Conservation (phyloP, 2,888 invertebrate genomes). For the Idaea aversata region DNA sequence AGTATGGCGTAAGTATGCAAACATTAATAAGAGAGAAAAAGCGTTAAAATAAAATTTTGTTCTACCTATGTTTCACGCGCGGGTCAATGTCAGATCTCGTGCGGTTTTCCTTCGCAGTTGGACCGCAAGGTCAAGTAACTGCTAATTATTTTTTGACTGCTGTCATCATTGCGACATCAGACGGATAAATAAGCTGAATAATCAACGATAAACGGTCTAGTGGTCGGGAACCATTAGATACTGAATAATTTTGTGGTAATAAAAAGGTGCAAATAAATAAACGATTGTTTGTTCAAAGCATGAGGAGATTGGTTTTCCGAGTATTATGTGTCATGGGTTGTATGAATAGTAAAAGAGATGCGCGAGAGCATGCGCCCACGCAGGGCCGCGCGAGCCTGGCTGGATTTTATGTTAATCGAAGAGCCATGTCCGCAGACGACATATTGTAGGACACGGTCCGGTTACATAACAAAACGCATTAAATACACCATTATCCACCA, state of each 20-base stretch:
- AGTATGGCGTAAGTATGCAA: conserved; percentile 18
- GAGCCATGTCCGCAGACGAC: conserved; percentile 67
- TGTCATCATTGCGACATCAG: conserved; percentile 57
- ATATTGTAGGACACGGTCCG: conserved; percentile 45
- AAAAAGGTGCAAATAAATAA: conserved; percentile 1
- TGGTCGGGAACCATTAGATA: conserved; percentile 27
- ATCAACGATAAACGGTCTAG: conserved; percentile 57
- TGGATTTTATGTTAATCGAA: conserved; percentile 80
- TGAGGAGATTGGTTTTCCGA: background rate
- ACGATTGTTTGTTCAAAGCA: background rate
- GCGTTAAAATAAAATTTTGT: conserved; percentile 19
- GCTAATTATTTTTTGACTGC: conserved; percentile 72
- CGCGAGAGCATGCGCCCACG: conserved; percentile 58
- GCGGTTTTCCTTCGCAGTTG: conserved; percentile 61
- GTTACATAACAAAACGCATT: conserved; percentile 61
- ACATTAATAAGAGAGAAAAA: conserved; percentile 33
- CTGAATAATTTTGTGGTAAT: conserved; percentile 27
- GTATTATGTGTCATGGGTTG: background rate
- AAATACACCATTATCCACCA: conserved; percentile 63
- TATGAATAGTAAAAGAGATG: background rate
- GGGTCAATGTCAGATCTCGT: conserved; percentile 65
- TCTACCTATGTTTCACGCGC: conserved; percentile 19
- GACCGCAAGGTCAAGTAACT: conserved; percentile 62
- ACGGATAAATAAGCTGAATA: conserved; percentile 48
- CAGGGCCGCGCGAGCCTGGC: conserved; percentile 47